Evolutionary conservation across 2,113 vertebrate species (phyloP).

Genomic region (Forbesichthys agassizii): DNA sequence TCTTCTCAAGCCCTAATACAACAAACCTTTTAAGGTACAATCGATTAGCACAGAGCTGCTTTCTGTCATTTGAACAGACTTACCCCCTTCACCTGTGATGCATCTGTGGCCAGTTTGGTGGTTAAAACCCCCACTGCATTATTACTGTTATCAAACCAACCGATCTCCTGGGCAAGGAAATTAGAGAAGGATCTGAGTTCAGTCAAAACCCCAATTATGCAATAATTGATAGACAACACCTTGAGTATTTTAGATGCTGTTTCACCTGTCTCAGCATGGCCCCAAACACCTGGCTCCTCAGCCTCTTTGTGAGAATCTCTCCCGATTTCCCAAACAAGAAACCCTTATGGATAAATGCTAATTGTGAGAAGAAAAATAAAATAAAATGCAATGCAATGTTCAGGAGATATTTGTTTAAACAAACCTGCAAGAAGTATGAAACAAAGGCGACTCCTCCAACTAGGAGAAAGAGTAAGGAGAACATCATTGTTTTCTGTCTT

Average conservation of each 20-base stretch:
- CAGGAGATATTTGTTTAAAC: background rate
- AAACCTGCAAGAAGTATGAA: slow-evolving; percentile 4
- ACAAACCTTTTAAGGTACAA: too few species aligned
- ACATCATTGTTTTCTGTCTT: slow-evolving; percentile 35
- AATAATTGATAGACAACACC: slow-evolving; percentile 32
- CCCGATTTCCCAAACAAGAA: slow-evolving; percentile 78
- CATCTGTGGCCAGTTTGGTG: slow-evolving; percentile 81
- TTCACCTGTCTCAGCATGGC: slow-evolving; percentile 75
- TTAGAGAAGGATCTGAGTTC: slow-evolving; percentile 28
- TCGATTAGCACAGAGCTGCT: slow-evolving; percentile 65
- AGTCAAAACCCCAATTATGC: slow-evolving; percentile 7
- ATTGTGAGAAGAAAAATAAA: background rate
- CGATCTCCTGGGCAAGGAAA: slow-evolving; percentile 51
- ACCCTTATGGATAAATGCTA: slow-evolving; percentile 52
- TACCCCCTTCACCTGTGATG: slow-evolving; percentile 80
- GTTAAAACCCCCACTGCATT: slow-evolving; percentile 76
- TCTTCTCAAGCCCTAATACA: too few species aligned
- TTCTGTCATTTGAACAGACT: slow-evolving; percentile 13
- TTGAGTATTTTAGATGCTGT: slow-evolving; percentile 29
- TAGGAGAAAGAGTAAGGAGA: too few species aligned
- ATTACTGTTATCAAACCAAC: slow-evolving; percentile 79
- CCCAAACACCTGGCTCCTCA: slow-evolving; percentile 73
- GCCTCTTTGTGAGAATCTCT: slow-evolving; percentile 71
- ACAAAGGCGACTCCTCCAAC: slow-evolving; percentile 65
- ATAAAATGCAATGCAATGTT: background rate